Evolutionary conservation across 2,888 invertebrate genomes (phyloP), one percentile per base, ranked within the genome.

Genomic region (Drosophila anomelani): DNA sequence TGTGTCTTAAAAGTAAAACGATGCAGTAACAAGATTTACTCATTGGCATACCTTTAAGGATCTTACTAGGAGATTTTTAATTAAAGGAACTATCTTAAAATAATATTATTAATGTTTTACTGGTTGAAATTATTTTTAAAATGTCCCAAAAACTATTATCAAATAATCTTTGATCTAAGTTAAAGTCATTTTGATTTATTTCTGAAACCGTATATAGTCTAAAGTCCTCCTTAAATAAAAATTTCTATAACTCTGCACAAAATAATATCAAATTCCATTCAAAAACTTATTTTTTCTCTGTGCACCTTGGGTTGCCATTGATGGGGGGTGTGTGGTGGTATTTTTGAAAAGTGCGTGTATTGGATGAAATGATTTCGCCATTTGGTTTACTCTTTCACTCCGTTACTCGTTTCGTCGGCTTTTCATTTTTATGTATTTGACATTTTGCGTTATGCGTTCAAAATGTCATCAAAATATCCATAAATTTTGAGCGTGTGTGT

Each of bases 391-490:
- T 76, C 76, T 73, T 76, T 77, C 72, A 64, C 55, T 72, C 54
- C 55, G 64, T 53, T 61, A 29, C 73, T 60, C 58, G 62, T 76
- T 67, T 57, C 39, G 47, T 44, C 66, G 57, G 59, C 69, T 58
- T 64, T 67, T 64, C 73, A 69, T 63, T 77, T 83, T 80, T 78
- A 78, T 84, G 76, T 78, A 76, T 85, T 84, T 79, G 81, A 84
- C 82, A 80, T 86, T 80, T 85, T 79, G 75, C 76, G 79, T 76
- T 71, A 58, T 69, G 76, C 77, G 71, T 66, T 77, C 73, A 73
- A 86, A 76, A 72, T 81, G 77, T 77, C 84, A 78, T 84, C 84
- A 78, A 79, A 80, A 81, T 82, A 76, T 79, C 77, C 80, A 84
- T 80, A 79, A 62, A 75, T 74, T 64, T 66, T 23, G n/a, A 1